phyloP scores from a whole-genome alignment of 1,140 invertebrate species.

The Caenorhabditis inopinata region DNA sequence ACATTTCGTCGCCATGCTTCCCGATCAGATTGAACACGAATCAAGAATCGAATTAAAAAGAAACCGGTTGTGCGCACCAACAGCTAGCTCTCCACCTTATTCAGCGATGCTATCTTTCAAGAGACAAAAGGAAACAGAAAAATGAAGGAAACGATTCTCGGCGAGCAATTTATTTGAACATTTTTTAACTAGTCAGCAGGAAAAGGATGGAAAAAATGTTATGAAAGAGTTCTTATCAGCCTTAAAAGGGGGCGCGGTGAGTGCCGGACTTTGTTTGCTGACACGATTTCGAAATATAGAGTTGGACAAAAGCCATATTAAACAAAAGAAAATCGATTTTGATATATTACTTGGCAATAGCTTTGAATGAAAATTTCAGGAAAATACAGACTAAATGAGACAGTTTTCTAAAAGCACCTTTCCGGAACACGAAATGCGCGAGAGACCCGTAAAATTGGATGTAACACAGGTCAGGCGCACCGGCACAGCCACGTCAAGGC shows the following conservation, averaged over 20 bases:
- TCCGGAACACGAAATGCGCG: not conserved
- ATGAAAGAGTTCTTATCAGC: constrained; percentile 2
- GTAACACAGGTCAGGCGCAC: constrained; percentile 24
- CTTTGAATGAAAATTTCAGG: no score
- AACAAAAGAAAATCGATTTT: not conserved
- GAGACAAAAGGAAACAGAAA: not conserved
- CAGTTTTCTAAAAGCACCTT: not conserved
- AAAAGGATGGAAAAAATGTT: not conserved
- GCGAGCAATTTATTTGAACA: no score
- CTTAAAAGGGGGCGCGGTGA: not conserved
- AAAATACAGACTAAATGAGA: not conserved
- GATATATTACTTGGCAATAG: not conserved
- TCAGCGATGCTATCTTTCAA: not conserved
- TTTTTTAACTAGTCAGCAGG: not conserved
- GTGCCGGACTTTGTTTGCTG: not conserved
- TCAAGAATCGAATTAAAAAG: no score
- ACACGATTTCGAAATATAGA: constrained; percentile 32
- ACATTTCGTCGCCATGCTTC: no score
- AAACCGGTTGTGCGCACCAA: not conserved
- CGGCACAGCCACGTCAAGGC: constrained; percentile 1
- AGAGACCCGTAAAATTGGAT: not conserved
- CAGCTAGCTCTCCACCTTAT: not conserved
- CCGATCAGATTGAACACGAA: no score
- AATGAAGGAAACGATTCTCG: not conserved
- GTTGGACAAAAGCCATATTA: not conserved